Evolutionary conservation across 2,113 vertebrate species (phyloP), one percentile per base, ranked within the genome.

Genomic region (Saguinus midas): DNA sequence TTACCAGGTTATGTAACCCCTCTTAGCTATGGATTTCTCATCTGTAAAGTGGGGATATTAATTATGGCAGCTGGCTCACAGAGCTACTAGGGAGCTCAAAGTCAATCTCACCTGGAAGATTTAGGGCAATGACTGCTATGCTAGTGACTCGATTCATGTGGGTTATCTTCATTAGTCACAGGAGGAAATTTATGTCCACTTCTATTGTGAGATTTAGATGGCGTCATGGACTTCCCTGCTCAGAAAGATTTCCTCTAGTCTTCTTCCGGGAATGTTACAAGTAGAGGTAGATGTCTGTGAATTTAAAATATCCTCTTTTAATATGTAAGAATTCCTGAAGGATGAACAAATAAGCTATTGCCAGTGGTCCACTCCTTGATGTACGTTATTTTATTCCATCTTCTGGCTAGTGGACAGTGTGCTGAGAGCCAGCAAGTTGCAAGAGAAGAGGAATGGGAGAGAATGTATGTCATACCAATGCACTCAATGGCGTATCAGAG

Each of bases 251-350:
- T 66, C 13, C 27, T 61, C 2, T 79, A 86, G 14, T 23, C 43
- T 35, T 75, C 27, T 86, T 25, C 48, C 35, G 93, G 55, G 52
- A 93, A 68, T 92, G 90, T 93, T 87, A 90, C 64, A 94, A 68
- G 55, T 83, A 76, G 55, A 90, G 4, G 1, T 82, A 84, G 55
- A 70, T 40, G 48, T 68, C 35, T 96, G 6, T 94, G 70, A 72
- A 90, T 93, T 94, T 76, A 48, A 79, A 97, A 92, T 76, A 73
- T 16, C 66, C 5, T 82, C 21, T 94, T 97, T 82, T 79, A 90
- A 83, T 91, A 89, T 25, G 1, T 81, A 82, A 85, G 45, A 70
- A 75, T 68, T 91, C 57, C 52, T 82, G 35, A 58, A 96, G 32
- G 64, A 58, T 96, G 87, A 84, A 80, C 43, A 92, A 93, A 95